These are phyloP conservation scores for Muscicapa adusta DNA, from an alignment of 2,113 vertebrate species.

Conservation along the genomic window DNA sequence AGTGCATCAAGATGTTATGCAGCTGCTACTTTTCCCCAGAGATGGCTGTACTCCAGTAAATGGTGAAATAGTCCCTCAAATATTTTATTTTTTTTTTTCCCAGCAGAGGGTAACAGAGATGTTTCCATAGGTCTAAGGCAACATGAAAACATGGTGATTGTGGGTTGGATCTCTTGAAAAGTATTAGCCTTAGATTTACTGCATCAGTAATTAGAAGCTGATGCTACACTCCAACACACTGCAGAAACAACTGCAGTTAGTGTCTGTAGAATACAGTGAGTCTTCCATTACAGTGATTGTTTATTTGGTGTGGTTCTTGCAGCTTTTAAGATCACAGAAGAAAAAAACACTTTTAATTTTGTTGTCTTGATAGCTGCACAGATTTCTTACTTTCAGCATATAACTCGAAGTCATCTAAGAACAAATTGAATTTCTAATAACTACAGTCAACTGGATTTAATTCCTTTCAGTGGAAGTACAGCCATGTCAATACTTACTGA, in stretches of 20 bases:
- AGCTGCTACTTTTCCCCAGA: background rate
- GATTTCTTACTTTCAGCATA: background rate
- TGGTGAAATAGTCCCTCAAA: background rate
- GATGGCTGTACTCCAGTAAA: background rate
- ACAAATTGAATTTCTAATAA: background rate
- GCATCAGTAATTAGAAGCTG: background rate
- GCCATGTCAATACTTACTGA: background rate
- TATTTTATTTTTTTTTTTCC: background rate
- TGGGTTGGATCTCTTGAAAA: background rate
- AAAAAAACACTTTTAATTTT: background rate
- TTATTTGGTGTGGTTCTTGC: background rate
- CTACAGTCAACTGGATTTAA: background rate
- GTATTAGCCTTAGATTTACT: background rate
- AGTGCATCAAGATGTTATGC: background rate
- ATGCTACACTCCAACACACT: background rate
- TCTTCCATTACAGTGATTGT: background rate
- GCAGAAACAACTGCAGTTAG: background rate
- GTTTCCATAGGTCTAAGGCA: background rate
- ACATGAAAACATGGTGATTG: background rate
- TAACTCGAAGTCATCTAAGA: background rate
- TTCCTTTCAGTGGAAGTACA: background rate
- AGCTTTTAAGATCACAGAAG: background rate
- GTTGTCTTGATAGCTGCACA: background rate
- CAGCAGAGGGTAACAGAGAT: background rate
- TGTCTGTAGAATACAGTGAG: background rate